Evolutionary conservation across 2,113 vertebrate genomes (phyloP).

Genomic region (Macrotus californicus): DNA sequence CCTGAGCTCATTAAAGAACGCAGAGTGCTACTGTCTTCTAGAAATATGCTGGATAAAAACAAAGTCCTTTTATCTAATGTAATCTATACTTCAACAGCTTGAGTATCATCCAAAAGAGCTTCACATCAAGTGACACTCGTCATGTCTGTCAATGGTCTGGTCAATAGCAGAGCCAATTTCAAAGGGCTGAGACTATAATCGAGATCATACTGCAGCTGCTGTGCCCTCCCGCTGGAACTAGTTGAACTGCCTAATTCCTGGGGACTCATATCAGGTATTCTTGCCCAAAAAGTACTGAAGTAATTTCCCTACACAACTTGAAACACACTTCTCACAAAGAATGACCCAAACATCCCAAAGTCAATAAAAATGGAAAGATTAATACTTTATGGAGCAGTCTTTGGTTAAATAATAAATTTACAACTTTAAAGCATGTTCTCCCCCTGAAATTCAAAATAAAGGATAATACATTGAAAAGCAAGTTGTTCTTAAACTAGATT

Average conservation of each 20-base stretch:
- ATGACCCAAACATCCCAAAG: background rate
- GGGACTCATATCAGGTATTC: background rate
- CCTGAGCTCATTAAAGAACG: background rate
- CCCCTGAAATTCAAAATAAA: background rate
- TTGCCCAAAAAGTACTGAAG: background rate
- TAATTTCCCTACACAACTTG: background rate
- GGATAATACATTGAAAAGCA: background rate
- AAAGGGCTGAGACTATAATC: background rate
- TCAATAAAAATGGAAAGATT: background rate
- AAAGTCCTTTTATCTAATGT: background rate
- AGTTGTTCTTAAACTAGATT: background rate
- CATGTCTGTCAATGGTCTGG: background rate
- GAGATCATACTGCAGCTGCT: background rate
- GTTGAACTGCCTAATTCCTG: background rate
- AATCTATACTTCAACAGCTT: background rate
- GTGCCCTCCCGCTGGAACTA: background rate
- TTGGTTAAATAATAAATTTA: background rate
- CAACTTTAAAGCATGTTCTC: background rate
- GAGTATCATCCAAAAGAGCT: background rate
- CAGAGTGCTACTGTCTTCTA: background rate
- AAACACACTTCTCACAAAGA: background rate
- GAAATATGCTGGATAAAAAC: background rate
- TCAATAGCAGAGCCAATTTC: background rate
- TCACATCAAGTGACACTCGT: conserved; percentile 1
- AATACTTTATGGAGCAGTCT: background rate